These are phyloP conservation scores for Sebastes matsubarae DNA, from an alignment of 2,797 vertebrate genomes.

Conservation along the genomic window DNA sequence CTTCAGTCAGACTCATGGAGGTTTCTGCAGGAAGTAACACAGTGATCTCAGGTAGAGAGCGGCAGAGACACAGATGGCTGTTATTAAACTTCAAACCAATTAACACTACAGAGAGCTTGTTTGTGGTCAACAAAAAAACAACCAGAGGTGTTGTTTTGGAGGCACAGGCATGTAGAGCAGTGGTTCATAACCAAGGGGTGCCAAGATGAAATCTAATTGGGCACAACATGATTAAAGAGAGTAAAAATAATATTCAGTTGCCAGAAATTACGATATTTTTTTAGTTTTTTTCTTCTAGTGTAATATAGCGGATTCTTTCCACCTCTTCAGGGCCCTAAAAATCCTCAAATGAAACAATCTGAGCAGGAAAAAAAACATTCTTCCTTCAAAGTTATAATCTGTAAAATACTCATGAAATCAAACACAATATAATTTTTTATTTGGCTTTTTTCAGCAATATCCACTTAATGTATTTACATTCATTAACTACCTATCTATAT, in stretches of 20 bases:
- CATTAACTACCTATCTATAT: neutral
- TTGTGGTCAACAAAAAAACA: neutral
- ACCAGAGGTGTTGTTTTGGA: neutral
- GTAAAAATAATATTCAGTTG: neutral
- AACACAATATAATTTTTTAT: neutral
- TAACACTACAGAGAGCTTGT: neutral
- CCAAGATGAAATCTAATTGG: neutral
- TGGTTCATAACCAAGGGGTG: neutral
- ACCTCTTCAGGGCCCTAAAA: neutral
- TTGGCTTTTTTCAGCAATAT: neutral
- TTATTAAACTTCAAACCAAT: slow-evolving; percentile 15
- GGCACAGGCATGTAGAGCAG: neutral
- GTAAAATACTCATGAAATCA: neutral
- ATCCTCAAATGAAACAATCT: neutral
- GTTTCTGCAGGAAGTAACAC: slow-evolving; percentile 4
- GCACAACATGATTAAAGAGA: too few relatives aligned
- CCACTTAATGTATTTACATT: neutral
- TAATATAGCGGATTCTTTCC: neutral
- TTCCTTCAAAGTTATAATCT: neutral
- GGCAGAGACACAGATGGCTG: neutral
- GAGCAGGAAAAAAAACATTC: neutral
- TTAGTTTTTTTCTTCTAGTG: neutral
- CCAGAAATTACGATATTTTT: neutral
- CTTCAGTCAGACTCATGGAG: neutral
- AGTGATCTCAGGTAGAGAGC: neutral